Evolutionary conservation across 2,113 vertebrate genomes (phyloP).

Genomic region (Xenopus borealis): DNA sequence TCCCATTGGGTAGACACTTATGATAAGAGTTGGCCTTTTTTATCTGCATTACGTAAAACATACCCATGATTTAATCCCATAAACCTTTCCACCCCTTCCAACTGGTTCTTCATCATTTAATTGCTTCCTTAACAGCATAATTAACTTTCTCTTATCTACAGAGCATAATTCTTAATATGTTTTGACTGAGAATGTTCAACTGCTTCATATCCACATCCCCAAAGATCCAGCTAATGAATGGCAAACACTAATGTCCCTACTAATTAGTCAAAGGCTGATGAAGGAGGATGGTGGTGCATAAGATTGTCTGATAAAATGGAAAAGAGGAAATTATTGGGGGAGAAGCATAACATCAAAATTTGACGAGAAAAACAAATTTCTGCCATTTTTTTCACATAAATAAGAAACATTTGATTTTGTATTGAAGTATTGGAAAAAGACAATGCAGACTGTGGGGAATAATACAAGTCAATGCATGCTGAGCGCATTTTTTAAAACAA

Average conservation of each 20-base stretch:
- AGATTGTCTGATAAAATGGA: slow-evolving; percentile 8
- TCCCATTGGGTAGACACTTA: slow-evolving; percentile 23
- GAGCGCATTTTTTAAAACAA: too few relatives aligned
- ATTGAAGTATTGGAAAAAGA: neutral
- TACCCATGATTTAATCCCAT: slow-evolving; percentile 26
- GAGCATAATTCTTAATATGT: slow-evolving; percentile 36
- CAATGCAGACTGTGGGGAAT: slow-evolving; percentile 1
- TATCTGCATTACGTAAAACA: slow-evolving; percentile 30
- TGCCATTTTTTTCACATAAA: neutral
- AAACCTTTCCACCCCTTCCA: slow-evolving; percentile 19
- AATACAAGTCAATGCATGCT: too few relatives aligned
- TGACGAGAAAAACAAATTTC: neutral
- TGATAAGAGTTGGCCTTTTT: slow-evolving; percentile 16
- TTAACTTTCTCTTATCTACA: slow-evolving; percentile 41
- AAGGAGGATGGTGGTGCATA: neutral
- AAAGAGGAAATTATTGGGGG: slow-evolving; percentile 4
- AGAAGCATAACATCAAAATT: neutral
- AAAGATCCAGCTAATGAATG: slow-evolving; percentile 37
- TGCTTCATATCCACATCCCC: slow-evolving; percentile 15
- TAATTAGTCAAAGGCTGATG: slow-evolving; percentile 33
- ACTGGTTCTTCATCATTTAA: slow-evolving; percentile 34
- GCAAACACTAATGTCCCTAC: slow-evolving; percentile 14
- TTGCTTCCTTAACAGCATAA: slow-evolving; percentile 39
- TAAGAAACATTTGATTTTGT: neutral
- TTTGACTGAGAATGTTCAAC: slow-evolving; percentile 34